phyloP scores from a whole-genome alignment of 2,888 invertebrate genomes.

The Volucella inflata region DNA sequence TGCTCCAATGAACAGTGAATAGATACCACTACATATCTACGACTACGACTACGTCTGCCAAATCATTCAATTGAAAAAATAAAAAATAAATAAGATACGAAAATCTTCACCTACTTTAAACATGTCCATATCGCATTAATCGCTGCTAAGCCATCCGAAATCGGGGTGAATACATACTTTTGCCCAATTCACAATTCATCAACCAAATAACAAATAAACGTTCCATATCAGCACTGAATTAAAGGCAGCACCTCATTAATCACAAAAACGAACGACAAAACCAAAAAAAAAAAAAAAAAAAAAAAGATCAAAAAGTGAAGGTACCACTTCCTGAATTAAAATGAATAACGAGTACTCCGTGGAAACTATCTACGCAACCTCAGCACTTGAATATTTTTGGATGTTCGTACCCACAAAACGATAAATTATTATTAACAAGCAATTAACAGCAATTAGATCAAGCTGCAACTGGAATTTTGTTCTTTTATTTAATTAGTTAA shows the following conservation, averaged over 20 bases:
- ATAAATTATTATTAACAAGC: slow-evolving; percentile 28
- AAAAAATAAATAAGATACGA: too few species aligned
- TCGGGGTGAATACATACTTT: neutral
- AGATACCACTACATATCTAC: neutral
- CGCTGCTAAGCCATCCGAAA: slow-evolving; percentile 8
- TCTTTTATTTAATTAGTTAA: slow-evolving; percentile 48
- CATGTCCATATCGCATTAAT: slow-evolving; percentile 17
- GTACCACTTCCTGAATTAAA: neutral
- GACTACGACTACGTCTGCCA: neutral
- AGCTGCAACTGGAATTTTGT: neutral
- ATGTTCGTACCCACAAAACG: neutral
- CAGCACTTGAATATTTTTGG: slow-evolving; percentile 8
- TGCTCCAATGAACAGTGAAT: slow-evolving; percentile 22
- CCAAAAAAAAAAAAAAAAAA: neutral
- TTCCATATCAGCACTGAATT: slow-evolving; percentile 18
- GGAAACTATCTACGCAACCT: neutral
- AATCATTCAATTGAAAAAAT: neutral
- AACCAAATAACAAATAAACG: neutral
- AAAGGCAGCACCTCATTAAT: slow-evolving; percentile 13
- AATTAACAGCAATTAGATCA: slow-evolving; percentile 2
- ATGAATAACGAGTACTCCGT: neutral
- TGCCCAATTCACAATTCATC: slow-evolving; percentile 23
- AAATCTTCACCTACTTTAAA: slow-evolving; percentile 4
- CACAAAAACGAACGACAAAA: slow-evolving; percentile 3
- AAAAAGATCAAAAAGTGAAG: neutral